These are phyloP conservation scores for Pinctada fucata DNA, from an alignment of 2,888 invertebrate species.

Conservation along the genomic window DNA sequence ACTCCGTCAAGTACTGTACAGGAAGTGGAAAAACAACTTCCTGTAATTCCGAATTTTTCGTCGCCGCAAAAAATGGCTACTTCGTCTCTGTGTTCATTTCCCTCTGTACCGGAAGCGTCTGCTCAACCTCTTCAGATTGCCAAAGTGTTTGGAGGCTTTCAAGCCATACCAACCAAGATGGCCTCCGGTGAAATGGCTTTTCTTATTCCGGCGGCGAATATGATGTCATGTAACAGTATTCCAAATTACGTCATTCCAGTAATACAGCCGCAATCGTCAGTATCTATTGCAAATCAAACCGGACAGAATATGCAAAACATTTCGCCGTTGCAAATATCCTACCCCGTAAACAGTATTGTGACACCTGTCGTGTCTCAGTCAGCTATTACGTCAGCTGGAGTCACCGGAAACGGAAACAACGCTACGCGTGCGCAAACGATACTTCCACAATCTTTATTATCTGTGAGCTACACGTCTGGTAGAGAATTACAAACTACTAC, in stretches of 20 bases:
- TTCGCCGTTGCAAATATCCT: slow-evolving; percentile 2
- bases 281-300: not conserved
- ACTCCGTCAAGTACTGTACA: not conserved
- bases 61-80: slow-evolving; percentile 9
- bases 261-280: slow-evolving; percentile 13
- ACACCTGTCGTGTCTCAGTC: not conserved
- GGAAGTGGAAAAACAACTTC: not conserved
- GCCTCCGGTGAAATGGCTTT: slow-evolving; percentile 59
- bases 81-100: slow-evolving; percentile 2
- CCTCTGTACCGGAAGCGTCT: not conserved
- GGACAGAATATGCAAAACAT: slow-evolving; percentile 1
- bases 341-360: not conserved
- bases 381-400: not conserved
- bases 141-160: slow-evolving; percentile 46
- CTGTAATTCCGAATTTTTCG: not conserved
- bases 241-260: slow-evolving; percentile 36
- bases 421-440: too few species aligned
- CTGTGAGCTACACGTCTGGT: too few species aligned
- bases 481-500: too few species aligned
- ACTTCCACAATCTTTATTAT: too few species aligned
- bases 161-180: slow-evolving; percentile 55
- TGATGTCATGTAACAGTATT: slow-evolving; percentile 18
- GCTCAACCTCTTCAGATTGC: slow-evolving; percentile 10
- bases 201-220: slow-evolving; percentile 53
- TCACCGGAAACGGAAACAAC: not conserved